These are phyloP conservation scores for Eclectus roratus DNA, from an alignment of 2,113 vertebrate genomes.

Conservation along the genomic window DNA sequence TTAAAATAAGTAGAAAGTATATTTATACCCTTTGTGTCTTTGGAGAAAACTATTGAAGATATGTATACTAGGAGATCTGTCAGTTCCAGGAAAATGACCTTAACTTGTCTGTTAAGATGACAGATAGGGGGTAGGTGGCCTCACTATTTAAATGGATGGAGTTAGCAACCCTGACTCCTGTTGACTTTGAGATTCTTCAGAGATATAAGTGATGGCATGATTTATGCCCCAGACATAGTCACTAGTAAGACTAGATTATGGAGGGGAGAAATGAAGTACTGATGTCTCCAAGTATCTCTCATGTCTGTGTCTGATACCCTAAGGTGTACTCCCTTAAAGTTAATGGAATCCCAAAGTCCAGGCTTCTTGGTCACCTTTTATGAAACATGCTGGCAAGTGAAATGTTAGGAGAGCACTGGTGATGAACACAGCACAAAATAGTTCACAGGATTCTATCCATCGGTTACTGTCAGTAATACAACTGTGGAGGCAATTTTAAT, in stretches of 20 bases:
- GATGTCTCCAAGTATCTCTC: background rate
- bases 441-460: background rate
- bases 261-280: background rate
- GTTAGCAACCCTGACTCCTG: background rate
- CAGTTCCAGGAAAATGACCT: background rate
- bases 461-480: background rate
- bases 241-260: background rate
- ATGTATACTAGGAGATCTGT: background rate
- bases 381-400: background rate
- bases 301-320: background rate
- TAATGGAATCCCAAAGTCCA: background rate
- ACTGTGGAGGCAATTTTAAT: background rate
- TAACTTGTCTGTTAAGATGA: background rate
- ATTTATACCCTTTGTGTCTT: background rate
- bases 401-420: background rate
- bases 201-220: background rate
- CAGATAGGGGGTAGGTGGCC: background rate
- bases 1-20: background rate
- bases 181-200: background rate
- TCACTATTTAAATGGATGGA: background rate
- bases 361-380: background rate
- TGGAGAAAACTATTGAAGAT: background rate
- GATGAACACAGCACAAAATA: background rate
- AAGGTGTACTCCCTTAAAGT: background rate
- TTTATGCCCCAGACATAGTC: background rate